Base-by-base conservation (phyloP, 2,113 vertebrate genomes). In the Poeciliopsis retropinna region DNA sequence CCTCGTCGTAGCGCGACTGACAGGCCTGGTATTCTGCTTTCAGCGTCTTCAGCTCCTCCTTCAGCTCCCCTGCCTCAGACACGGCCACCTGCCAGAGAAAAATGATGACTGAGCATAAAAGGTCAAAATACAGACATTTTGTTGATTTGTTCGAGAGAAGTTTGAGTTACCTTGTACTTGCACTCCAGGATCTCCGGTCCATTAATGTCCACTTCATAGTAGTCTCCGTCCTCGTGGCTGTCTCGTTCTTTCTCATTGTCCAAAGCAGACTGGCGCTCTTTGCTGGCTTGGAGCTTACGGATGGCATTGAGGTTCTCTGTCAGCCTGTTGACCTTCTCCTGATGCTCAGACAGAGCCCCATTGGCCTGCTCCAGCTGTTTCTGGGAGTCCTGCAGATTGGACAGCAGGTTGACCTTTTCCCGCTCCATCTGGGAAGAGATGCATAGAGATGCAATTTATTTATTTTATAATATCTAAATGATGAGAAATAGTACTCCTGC, bases 201-300 rank as follows among this genome's bases (percentile, higher is more conserved):
- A 0, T 99, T 96, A 91, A 99, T 99, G 88, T 99, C 98, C 77
- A 99, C 97, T 81, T 99, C 98, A 0, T 99, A 99, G 91, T 99
- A 99, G 87, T 99, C 98, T 1, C 96, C 97, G 44, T 99, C 98
- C 73, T 99, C 98, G 0, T 96, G 95, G 90, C 98, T 98, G 66
- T 99, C 97, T 0, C 96, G 95, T 34, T 99, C 98, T 80, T 98
- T 97, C 93, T 99, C 97, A 0, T 96, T 96, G 92, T 99, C 98
- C 47, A 99, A 92, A 47, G 97, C 97, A 0, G 97, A 97, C 92
- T 98, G 98, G 25, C 95, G 96, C 84, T 99, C 98, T 91, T 99
- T 99, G 94, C 95, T 94, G 72, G 95, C 96, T 80, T 99, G 98
- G 39, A 98, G 95, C 82, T 96, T 97, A 80, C 96, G 95, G 92